Conservation (phyloP, 2,888 invertebrate species). For the Schrankia costaestrigalis region DNA sequence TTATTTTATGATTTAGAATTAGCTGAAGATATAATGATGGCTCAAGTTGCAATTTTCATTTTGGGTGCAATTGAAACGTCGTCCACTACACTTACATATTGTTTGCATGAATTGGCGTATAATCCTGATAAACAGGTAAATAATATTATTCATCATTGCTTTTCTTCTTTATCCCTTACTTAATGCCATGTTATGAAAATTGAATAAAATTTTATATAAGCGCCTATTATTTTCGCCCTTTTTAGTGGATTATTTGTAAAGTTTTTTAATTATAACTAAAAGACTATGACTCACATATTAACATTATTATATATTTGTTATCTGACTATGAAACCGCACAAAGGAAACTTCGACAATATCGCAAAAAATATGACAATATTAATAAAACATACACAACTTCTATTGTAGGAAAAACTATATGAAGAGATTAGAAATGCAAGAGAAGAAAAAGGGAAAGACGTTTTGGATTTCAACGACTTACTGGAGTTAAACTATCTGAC, state of each 20-base stretch:
- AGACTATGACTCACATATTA: too few relatives aligned
- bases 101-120: constrained; percentile 56
- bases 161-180: too few relatives aligned
- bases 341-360: too few relatives aligned
- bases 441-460: constrained; percentile 42
- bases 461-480: constrained; percentile 59
- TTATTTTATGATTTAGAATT: too few relatives aligned
- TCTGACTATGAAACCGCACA: too few relatives aligned
- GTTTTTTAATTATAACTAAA: too few relatives aligned
- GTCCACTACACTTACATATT: constrained; percentile 48
- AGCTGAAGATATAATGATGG: constrained; percentile 60
- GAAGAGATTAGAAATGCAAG: constrained; percentile 48
- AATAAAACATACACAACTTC: neutral
- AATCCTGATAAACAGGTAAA: constrained; percentile 57
- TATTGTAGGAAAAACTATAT: constrained; percentile 54
- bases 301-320: too few relatives aligned
- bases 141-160: too few relatives aligned
- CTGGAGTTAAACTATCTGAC: constrained; percentile 55
- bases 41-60: constrained; percentile 63
- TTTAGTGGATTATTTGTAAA: too few relatives aligned
- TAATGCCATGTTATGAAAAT: too few relatives aligned
- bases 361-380: neutral
- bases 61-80: constrained; percentile 64
- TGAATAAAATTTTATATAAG: too few relatives aligned
- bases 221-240: too few relatives aligned